Evolutionary conservation across 2,797 vertebrate genomes (phyloP), one percentile per base, ranked within the genome.

Genomic region (Poliocrania exsul): DNA sequence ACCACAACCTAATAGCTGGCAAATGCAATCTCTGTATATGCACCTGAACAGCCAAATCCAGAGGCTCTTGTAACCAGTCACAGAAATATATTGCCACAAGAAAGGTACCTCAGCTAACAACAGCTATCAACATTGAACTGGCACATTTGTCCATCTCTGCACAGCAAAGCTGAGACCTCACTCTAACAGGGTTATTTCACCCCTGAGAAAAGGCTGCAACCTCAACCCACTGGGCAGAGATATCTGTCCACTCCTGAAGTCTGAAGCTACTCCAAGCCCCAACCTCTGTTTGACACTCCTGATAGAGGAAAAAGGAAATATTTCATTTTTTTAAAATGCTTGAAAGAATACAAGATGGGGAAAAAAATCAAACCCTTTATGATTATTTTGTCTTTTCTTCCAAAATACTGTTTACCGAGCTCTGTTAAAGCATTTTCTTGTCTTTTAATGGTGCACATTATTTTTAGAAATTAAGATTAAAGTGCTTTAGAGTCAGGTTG

Each of bases 271-370:
- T 38, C 18, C 33, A 40, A 46, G 16, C 31, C 25, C 19, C 2
- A 4, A 13, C 16, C 15, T 0, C 5, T 64, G 0, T 61, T n/a
- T 58, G 40, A 72, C 13, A 5, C 5, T 73, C 28, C 21, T 69
- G 15, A 37, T 71, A 44, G 11, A 66, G 25, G 24, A 50, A 62
- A 73, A 71, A n/a, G 7, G 7, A 54, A 81, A 47, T 24, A 60
- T n/a, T n/a, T n/a, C n/a, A n/a, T 83, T 57, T 57, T 57, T 62
- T 11, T 33, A 21, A 70, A 53, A 11, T 44, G 33, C 10, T 54
- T 65, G 21, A 50, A 74, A 64, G 17, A 51, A 62, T n/a, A 71
- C 5, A 35, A 66, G 66, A 62, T 2, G 5, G 4, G 11, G 17
- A 7, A 10, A 72, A 50, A 64, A 64, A 4, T 16, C 14, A 77